Percentiles rank a stretch among this genome's conserved stretches.
These are phyloP conservation scores for Notothenia coriiceps DNA, from an alignment of 2,113 vertebrate species.

Conservation along the genomic window DNA sequence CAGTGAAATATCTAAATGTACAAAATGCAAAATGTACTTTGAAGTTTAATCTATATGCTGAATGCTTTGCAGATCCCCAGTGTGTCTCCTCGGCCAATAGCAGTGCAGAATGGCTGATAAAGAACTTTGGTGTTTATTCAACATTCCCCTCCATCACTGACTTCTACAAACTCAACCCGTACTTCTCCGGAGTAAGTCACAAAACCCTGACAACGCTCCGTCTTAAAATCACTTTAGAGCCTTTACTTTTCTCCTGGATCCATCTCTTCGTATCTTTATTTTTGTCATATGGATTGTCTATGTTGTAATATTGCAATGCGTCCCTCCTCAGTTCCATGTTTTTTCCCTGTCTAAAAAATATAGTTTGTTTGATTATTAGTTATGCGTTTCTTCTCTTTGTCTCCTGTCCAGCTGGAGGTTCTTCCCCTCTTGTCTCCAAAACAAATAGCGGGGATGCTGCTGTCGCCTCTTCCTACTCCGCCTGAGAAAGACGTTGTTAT, in stretches of 20 bases:
- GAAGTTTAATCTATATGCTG: background rate
- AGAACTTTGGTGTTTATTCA: conserved; percentile 72
- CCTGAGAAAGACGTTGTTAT: conserved; percentile 65
- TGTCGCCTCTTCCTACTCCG: conserved; percentile 58
- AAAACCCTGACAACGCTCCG: no score
- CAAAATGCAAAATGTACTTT: background rate
- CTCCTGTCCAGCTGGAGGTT: conserved; percentile 59
- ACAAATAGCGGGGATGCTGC: conserved; percentile 74
- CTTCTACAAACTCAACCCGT: conserved; percentile 66
- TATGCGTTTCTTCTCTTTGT: background rate
- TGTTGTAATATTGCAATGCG: no score
- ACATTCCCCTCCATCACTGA: conserved; percentile 51
- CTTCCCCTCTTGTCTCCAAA: conserved; percentile 63
- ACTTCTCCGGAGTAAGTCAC: conserved; percentile 71
- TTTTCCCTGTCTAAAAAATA: no score
- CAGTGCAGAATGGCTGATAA: conserved; percentile 62
- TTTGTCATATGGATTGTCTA: no score
- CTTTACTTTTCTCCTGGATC: no score
- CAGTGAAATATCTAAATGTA: no score
- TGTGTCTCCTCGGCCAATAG: conserved; percentile 61
- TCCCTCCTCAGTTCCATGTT: no score
- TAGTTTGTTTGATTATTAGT: no score
- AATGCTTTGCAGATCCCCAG: conserved; percentile 51
- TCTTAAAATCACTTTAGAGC: no score
- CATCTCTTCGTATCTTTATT: no score